Evolutionary conservation across 2,888 invertebrate genomes (phyloP).

Genomic region (Melangyna quadrimaculata): DNA sequence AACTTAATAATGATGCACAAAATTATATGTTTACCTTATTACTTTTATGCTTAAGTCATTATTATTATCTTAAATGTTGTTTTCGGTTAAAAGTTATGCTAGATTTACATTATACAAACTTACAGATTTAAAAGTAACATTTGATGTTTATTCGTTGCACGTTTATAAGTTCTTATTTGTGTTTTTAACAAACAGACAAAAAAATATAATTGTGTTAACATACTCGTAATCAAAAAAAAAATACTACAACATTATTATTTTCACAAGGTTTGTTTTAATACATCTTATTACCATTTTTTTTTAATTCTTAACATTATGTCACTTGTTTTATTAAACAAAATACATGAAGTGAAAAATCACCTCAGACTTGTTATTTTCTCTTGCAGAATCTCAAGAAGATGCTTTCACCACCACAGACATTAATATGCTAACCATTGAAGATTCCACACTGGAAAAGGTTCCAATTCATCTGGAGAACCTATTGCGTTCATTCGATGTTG

Average conservation of each 20-base stretch:
- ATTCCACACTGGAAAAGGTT: slow-evolving; percentile 75
- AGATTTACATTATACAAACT: background rate
- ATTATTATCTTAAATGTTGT: background rate
- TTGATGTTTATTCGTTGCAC: slow-evolving; percentile 53
- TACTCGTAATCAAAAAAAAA: slow-evolving; percentile 4
- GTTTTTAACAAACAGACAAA: slow-evolving; percentile 46
- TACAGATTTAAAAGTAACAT: slow-evolving; percentile 25
- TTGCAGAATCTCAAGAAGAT: slow-evolving; percentile 41
- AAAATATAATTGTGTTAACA: slow-evolving; percentile 60
- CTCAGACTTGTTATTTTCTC: slow-evolving; percentile 29
- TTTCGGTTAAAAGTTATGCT: slow-evolving; percentile 16
- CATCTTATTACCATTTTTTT: slow-evolving; percentile 1
- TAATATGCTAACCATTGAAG: slow-evolving; percentile 73
- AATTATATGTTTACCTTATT: background rate
- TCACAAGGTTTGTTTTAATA: slow-evolving; percentile 58
- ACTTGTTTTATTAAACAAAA: background rate
- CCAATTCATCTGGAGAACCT: slow-evolving; percentile 76
- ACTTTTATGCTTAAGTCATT: background rate
- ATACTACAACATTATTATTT: slow-evolving; percentile 14
- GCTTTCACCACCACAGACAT: background rate
- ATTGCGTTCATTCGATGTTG: slow-evolving; percentile 50
- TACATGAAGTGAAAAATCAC: slow-evolving; percentile 27
- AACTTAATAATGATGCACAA: too few species aligned
- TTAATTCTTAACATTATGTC: background rate
- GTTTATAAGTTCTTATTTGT: slow-evolving; percentile 47